These are phyloP conservation scores for Diaphora mendica DNA, from an alignment of 2,888 invertebrate genomes.

Conservation along the genomic window DNA sequence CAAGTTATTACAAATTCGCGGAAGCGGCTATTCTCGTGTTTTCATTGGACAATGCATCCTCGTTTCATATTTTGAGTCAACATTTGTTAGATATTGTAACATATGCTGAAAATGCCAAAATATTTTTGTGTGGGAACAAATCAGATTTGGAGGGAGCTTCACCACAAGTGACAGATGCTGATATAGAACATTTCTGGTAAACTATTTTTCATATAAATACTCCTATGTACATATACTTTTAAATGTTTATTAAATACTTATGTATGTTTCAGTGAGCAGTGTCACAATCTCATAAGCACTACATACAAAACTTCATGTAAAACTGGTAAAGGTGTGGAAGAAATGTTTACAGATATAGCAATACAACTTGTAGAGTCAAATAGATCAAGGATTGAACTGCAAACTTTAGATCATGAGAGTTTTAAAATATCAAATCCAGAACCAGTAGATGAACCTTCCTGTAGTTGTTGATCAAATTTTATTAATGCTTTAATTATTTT, in stretches of 20 bases:
- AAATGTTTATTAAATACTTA: constrained; percentile 14
- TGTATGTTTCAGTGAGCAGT: constrained; percentile 91
- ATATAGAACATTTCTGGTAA: constrained; percentile 95
- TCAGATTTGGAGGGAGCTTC: constrained; percentile 91
- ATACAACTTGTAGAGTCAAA: constrained; percentile 92
- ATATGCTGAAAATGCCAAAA: constrained; percentile 97
- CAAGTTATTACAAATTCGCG: constrained; percentile 98
- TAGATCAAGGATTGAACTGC: constrained; percentile 93
- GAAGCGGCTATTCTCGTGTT: constrained; percentile 97
- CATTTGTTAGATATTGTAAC: constrained; percentile 97
- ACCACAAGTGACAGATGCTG: constrained; percentile 93
- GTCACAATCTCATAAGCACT: constrained; percentile 95
- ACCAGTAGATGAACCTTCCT: constrained; percentile 83
- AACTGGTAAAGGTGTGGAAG: constrained; percentile 93
- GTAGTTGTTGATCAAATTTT: constrained; percentile 71
- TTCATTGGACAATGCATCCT: constrained; percentile 95
- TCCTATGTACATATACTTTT: neutral
- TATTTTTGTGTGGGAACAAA: constrained; percentile 97
- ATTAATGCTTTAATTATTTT: constrained; percentile 35
- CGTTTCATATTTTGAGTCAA: constrained; percentile 96
- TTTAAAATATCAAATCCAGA: constrained; percentile 90
- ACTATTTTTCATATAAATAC: neutral
- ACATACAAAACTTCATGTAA: constrained; percentile 97
- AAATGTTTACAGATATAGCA: constrained; percentile 97
- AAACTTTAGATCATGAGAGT: constrained; percentile 91